These are phyloP conservation scores for Hirtodrosophila histrioides DNA, from an alignment of 2,888 invertebrate genomes.

Conservation along the genomic window DNA sequence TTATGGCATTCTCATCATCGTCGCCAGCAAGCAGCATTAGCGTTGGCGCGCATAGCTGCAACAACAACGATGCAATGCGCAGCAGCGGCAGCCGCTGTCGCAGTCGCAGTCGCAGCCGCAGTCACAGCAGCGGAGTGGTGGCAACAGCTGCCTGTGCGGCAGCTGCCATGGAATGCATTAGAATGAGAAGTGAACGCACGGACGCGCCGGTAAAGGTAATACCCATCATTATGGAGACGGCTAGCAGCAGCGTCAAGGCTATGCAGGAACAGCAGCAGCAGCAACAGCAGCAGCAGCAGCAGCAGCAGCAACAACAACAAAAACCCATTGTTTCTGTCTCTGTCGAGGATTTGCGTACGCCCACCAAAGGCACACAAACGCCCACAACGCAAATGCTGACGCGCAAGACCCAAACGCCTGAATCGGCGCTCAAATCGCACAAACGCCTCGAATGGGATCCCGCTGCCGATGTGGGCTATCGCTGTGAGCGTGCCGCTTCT, in stretches of 20 bases:
- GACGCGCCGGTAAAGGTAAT: conserved; percentile 23
- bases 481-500: conserved; percentile 86
- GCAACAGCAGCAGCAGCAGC: background rate
- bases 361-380: conserved; percentile 52
- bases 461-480: conserved; percentile 92
- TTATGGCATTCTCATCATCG: conserved; percentile 62
- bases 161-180: conserved; percentile 5
- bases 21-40: conserved; percentile 66
- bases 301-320: background rate
- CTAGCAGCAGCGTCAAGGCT: no score
- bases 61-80: conserved; percentile 11
- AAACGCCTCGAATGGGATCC: conserved; percentile 94
- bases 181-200: background rate
- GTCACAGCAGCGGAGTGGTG: conserved; percentile 18
- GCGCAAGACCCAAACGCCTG: conserved; percentile 86
- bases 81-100: conserved; percentile 6
- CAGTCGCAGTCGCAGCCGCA: conserved; percentile 6
- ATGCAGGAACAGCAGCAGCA: background rate
- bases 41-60: conserved; percentile 45
- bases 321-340: conserved; percentile 27
- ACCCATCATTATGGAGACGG: conserved; percentile 49
- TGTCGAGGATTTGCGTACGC: conserved; percentile 62
- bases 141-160: conserved; percentile 35
- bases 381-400: conserved; percentile 68
- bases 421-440: conserved; percentile 89